Percentiles rank a stretch among this genome's conserved stretches.
These are phyloP conservation scores for Sphaeramia orbicularis DNA, from an alignment of 2,797 vertebrate species.

Conservation along the genomic window DNA sequence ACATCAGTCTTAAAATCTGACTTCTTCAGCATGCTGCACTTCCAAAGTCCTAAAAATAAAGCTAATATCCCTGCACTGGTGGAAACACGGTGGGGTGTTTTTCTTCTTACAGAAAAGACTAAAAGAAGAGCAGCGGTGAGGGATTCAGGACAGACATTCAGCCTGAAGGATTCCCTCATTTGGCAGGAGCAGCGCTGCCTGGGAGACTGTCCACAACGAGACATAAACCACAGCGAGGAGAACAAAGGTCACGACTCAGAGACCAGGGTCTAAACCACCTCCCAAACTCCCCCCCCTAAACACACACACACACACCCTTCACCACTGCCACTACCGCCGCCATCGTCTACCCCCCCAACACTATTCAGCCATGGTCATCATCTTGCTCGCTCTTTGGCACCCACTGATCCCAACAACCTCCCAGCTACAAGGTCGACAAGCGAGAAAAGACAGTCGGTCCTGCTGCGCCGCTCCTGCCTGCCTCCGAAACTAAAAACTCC, in stretches of 20 bases:
- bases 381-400: conserved; percentile 59
- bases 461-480: conserved; percentile 27
- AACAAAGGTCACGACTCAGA: conserved; percentile 83
- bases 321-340: no score
- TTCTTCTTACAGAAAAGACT: conserved; percentile 20
- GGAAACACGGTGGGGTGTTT: conserved; percentile 4
- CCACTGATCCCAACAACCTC: conserved; percentile 65
- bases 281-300: no score
- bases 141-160: conserved; percentile 26
- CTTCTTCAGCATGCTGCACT: background rate
- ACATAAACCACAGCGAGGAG: conserved; percentile 70
- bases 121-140: conserved; percentile 10
- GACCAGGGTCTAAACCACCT: conserved; percentile 69
- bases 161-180: conserved; percentile 48
- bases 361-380: conserved; percentile 64
- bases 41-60: background rate
- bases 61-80: conserved; percentile 3
- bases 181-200: conserved; percentile 52
- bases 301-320: no score
- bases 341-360: conserved; percentile 2
- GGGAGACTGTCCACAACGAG: conserved; percentile 60
- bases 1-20: conserved; percentile 1
- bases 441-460: conserved; percentile 18
- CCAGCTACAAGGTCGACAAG: conserved; percentile 35
- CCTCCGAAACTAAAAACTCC: conserved; percentile 27